Conservation (phyloP, 1,140 invertebrate species). For the Gonatopus flavifemur region DNA sequence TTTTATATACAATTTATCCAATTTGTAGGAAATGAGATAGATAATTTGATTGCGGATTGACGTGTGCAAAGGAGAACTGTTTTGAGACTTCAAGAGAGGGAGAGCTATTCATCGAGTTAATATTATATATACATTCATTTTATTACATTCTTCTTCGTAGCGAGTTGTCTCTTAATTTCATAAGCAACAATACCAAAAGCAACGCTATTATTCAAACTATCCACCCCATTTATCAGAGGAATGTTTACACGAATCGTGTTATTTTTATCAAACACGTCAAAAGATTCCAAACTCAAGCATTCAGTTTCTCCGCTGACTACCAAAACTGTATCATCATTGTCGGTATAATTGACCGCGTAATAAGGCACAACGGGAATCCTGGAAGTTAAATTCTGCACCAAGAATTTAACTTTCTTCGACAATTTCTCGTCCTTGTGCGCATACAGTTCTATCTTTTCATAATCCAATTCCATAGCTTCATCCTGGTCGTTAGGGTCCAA, state of each 20-base stretch:
- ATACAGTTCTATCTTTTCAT: neutral
- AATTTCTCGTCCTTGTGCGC: too few species aligned
- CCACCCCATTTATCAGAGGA: conserved; percentile 74
- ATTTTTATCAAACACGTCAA: conserved; percentile 59
- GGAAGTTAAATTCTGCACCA: conserved; percentile 16
- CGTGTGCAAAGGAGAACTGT: too few species aligned
- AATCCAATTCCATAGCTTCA: neutral
- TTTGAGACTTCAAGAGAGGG: conserved; percentile 1
- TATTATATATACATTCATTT: neutral
- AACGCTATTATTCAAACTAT: conserved; percentile 84
- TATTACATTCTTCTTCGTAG: conserved; percentile 7
- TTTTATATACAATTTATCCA: too few species aligned
- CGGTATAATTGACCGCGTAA: conserved; percentile 63
- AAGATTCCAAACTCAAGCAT: conserved; percentile 73
- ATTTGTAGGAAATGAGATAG: too few species aligned
- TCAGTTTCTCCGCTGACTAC: conserved; percentile 88
- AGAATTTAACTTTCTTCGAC: conserved; percentile 5
- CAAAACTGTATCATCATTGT: conserved; percentile 59
- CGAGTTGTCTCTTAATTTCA: conserved; percentile 77
- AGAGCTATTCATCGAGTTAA: neutral
- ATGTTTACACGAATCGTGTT: conserved; percentile 72
- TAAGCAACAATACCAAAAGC: conserved; percentile 81
- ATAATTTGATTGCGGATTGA: too few species aligned
- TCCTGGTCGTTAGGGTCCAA: neutral
- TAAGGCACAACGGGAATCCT: conserved; percentile 65